These are phyloP conservation scores for Diaperis boleti DNA, from an alignment of 2,888 invertebrate genomes.

Conservation along the genomic window DNA sequence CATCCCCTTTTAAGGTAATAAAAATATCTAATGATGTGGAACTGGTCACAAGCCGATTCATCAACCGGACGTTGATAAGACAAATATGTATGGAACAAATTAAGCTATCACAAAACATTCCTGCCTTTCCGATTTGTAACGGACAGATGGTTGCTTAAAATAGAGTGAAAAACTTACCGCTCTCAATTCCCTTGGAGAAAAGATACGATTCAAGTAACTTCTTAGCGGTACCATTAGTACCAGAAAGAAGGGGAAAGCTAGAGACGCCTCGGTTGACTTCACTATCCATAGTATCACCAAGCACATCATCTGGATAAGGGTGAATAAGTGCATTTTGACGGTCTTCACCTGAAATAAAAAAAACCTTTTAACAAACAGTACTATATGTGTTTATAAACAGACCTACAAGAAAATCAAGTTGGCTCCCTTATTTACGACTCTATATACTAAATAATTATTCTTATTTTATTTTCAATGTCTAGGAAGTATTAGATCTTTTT, in stretches of 20 bases:
- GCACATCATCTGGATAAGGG: conserved; percentile 84
- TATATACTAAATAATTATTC: too few species aligned
- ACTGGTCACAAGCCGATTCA: conserved; percentile 2
- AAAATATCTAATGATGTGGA: too few species aligned
- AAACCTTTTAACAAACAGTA: too few species aligned
- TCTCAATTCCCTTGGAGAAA: conserved; percentile 84
- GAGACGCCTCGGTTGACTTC: conserved; percentile 89
- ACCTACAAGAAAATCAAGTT: too few species aligned
- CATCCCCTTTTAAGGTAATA: too few species aligned
- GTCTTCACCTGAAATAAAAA: conserved; percentile 79
- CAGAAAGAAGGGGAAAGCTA: conserved; percentile 95
- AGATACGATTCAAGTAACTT: conserved; percentile 77
- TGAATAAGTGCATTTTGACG: conserved; percentile 92
- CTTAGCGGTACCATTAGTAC: conserved; percentile 92
- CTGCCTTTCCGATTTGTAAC: background rate
- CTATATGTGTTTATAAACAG: too few species aligned
- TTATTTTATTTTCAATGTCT: too few species aligned
- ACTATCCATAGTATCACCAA: conserved; percentile 86
- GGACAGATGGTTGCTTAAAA: background rate
- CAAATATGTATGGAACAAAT: conserved; percentile 17
- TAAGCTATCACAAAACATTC: conserved; percentile 20
- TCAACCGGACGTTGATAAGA: conserved; percentile 27
- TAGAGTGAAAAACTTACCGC: conserved; percentile 74
- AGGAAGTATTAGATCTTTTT: too few species aligned
- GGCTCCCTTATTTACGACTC: too few species aligned